Evolutionary conservation across 2,797 vertebrate species (phyloP).

Genomic region (Rousettus madagascariensis): DNA sequence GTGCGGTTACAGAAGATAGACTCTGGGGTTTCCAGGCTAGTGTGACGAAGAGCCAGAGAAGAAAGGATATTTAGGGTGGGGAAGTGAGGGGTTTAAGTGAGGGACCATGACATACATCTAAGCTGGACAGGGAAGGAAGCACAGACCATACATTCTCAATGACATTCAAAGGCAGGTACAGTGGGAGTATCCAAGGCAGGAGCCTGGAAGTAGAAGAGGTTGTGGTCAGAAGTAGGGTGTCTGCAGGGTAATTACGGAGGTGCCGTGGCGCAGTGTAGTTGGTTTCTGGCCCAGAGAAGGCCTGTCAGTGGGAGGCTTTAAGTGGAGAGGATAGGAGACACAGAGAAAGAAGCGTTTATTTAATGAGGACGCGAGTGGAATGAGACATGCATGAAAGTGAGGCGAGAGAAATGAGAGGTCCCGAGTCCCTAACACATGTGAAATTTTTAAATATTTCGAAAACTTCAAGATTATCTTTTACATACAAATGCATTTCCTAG

Average conservation of each 20-base stretch:
- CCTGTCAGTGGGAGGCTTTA: not conserved
- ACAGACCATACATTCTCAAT: not conserved
- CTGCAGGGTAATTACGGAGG: not conserved
- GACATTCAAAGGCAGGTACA: not conserved
- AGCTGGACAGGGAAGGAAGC: not conserved
- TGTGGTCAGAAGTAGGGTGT: not conserved
- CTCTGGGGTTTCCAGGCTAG: not conserved
- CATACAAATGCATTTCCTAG: not conserved
- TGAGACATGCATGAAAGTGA: not conserved
- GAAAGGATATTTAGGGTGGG: not conserved
- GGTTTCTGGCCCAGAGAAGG: not conserved
- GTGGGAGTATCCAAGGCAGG: not conserved
- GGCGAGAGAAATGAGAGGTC: not conserved
- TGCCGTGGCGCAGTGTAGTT: fast-evolving
- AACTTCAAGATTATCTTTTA: not conserved
- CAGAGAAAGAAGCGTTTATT: not conserved
- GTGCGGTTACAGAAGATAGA: not conserved
- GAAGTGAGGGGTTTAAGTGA: not conserved
- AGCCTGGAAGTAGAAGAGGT: not conserved
- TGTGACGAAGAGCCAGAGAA: not conserved
- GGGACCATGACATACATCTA: not conserved
- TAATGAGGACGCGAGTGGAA: not conserved
- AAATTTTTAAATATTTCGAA: slow-evolving; percentile 1
- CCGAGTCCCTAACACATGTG: not conserved
- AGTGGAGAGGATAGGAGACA: not conserved